phyloP scores from a whole-genome alignment of 2,113 vertebrate genomes.

The Bungarus multicinctus region DNA sequence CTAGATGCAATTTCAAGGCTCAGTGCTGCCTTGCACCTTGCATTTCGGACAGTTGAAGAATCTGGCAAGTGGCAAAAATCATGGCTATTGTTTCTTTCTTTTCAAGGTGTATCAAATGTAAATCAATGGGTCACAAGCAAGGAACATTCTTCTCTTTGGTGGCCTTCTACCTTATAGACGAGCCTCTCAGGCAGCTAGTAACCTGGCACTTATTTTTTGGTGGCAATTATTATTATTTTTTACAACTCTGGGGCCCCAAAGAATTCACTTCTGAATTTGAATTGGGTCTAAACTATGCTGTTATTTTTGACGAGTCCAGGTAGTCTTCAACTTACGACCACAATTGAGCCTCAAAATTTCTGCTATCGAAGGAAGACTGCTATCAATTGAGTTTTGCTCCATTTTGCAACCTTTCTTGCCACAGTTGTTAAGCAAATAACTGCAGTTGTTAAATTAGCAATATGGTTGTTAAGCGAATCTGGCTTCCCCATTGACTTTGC shows the following conservation, averaged over 20 bases:
- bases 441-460: background rate
- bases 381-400: background rate
- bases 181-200: background rate
- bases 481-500: background rate
- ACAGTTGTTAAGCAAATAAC: background rate
- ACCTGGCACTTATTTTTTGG: no score
- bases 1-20: background rate
- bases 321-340: no score
- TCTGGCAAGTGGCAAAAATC: background rate
- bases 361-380: background rate
- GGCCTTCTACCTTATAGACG: background rate
- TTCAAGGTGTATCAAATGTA: background rate
- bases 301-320: background rate
- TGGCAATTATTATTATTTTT: background rate
- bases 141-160: background rate
- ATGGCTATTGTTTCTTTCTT: background rate
- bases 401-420: background rate
- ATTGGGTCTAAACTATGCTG: background rate
- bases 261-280: background rate
- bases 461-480: background rate
- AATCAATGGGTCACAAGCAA: background rate
- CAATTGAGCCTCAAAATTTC: background rate
- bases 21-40: background rate
- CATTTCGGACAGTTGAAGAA: background rate
- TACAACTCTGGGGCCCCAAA: background rate